These are phyloP conservation scores for Triops cancriformis DNA, from an alignment of 1,140 invertebrate species.

Conservation along the genomic window DNA sequence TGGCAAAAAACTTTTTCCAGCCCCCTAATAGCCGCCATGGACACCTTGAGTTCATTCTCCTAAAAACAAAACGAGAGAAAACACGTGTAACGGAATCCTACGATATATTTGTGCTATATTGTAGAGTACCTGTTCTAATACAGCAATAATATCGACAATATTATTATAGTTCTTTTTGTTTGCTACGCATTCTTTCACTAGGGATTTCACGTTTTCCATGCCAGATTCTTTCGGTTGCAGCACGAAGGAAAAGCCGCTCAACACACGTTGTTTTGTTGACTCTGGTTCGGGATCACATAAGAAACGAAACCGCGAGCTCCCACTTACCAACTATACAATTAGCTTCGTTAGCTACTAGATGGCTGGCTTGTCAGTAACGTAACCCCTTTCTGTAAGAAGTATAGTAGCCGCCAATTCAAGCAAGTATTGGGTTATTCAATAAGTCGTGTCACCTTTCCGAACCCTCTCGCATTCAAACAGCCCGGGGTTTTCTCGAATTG, in stretches of 20 bases:
- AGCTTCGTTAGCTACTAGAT: no score
- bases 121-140: neutral
- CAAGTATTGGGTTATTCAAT: no score
- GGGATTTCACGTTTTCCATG: neutral
- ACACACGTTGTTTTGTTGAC: no score
- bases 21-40: constrained; percentile 15
- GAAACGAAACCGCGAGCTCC: no score
- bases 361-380: no score
- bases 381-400: no score
- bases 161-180: neutral
- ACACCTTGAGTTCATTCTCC: constrained; percentile 15
- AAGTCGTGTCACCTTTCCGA: no score
- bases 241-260: neutral
- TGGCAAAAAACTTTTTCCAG: constrained; percentile 25
- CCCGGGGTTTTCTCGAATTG: no score
- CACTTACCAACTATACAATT: no score
- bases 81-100: neutral
- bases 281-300: no score
- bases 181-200: neutral
- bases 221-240: neutral
- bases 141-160: neutral
- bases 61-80: neutral
- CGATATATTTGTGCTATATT: neutral
- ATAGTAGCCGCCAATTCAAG: no score
- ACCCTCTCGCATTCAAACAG: no score